Evolutionary conservation across 2,797 vertebrate genomes (phyloP), one percentile per base, ranked within the genome.

Genomic region (Gallinago stenura): DNA sequence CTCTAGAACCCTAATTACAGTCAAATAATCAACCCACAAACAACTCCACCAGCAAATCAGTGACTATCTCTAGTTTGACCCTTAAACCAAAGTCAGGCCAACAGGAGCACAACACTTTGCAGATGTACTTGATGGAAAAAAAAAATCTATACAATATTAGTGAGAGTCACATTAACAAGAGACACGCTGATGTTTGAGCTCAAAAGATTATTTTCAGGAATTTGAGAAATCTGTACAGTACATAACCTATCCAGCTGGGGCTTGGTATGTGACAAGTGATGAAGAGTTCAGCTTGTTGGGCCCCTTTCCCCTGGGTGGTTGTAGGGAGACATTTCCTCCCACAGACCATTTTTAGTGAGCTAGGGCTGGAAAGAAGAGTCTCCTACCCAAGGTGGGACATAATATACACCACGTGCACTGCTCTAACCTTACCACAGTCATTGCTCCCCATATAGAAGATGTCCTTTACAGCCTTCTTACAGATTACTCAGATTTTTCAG

Each of bases 81-180:
- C 30, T 87, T 72, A 53, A 79, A 48, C 14, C 82, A 30, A 68
- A 76, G 62, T n/a, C 17, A 15, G 54, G 22, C 22, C 73, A n/a
- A 7, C 4, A 45, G 65, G 19, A 75, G 26, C 9, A 48, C 12
- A 54, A 9, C 33, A 46, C 13, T 61, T 68, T n/a, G 17, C 25
- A n/a, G 30, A 62, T 7, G 19, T 11, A 64, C 30, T 7, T 1
- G 1, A 43, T 39, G 2, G 0, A 15, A 4, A 2, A 37, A 31
- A 9, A 1, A 1, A 45, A 26, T 25, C 33, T 51, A 84, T 30
- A 28, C 75, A 71, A 62, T 53, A 33, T 31, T 53, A 41, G n/a
- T 20, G 12, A 87, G 12, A 71, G 28, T 37, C 66, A 60, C 56
- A 16, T 46, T 26, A 56, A 51, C 5, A 56, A 56, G 46, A 87